A percentile compares a stretch with the other conserved stretches of the same genome.
Evolutionary conservation across 2,888 invertebrate genomes (phyloP).

Genomic region (Eristalis pertinax): DNA sequence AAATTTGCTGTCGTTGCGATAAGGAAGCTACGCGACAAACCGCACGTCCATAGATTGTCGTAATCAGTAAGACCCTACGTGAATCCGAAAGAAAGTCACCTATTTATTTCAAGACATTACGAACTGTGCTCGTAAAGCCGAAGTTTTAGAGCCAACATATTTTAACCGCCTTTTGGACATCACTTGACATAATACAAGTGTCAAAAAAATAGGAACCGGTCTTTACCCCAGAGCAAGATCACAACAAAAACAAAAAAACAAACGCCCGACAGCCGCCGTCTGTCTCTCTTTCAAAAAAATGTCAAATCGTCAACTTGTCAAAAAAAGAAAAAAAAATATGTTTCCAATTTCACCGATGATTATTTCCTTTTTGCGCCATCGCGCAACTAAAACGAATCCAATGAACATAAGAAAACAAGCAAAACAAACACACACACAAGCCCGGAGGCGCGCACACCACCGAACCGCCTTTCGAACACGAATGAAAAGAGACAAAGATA

Average conservation of each 20-base stretch:
- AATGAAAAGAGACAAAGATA: conserved; percentile 55
- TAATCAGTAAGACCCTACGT: too few species aligned
- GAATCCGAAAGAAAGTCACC: too few species aligned
- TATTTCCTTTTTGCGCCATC: conserved; percentile 31
- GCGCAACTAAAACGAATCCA: conserved; percentile 27
- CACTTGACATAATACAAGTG: background rate
- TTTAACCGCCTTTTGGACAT: background rate
- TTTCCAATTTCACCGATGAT: background rate
- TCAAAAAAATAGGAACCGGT: background rate
- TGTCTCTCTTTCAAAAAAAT: conserved; percentile 22
- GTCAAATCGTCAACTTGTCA: conserved; percentile 36
- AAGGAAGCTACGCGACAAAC: too few species aligned
- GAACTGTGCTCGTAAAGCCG: background rate
- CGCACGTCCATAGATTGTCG: too few species aligned
- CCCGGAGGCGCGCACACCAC: conserved; percentile 13
- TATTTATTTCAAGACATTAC: too few species aligned
- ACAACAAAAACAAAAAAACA: conserved; percentile 49
- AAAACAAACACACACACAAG: conserved; percentile 50
- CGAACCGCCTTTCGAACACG: background rate
- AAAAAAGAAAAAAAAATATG: background rate
- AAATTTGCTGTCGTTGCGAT: too few species aligned
- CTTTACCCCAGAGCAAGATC: background rate
- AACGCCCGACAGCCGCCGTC: background rate
- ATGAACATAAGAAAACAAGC: conserved; percentile 27
- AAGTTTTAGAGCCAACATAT: background rate